Base-by-base conservation (phyloP, 2,113 vertebrate genomes). In the Agapornis roseicollis region DNA sequence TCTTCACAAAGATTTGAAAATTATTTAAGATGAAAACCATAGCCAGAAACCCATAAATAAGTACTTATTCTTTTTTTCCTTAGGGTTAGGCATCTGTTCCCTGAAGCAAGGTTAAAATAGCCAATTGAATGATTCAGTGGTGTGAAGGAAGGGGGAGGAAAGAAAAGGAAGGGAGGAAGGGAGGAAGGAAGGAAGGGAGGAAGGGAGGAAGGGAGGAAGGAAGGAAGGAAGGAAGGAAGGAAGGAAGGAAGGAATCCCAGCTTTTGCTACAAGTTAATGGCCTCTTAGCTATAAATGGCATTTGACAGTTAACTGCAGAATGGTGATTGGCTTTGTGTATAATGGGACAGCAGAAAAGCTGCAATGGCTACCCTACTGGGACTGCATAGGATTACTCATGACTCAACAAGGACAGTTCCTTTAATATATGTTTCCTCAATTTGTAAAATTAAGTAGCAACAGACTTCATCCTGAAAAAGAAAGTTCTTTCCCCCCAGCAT, bases 91-190 rank as follows among this genome's bases (percentile, higher is more conserved):
- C 89, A 95, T 85, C 80, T 92, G 91, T 73, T 73, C 76, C 86
- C 91, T 89, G 53, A 94, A 96, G 91, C 83, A 86, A 92, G n/a
- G 77, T 63, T 77, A 44, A 83, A 96, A 84, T 49, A 73, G 64
- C n/a, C 52, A 49, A 93, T 50, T 49, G 81, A 96, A 81, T 28
- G 61, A 93, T 63, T 81, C 28, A 41, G 28, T 3, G 9, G 56
- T 13, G 52, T 56, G 50, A 11, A 7, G 15, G 8, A 13, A 39
- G 13, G 33, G 29, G 33, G 1, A 7, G 29, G 11, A 52, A 60
- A 69, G 29, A 77, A 81, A 64, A 85, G n/a, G n/a, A n/a, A n/a
- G n/a, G n/a, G n/a, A n/a, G n/a, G n/a, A n/a, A n/a, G n/a, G n/a
- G n/a, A n/a, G n/a, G n/a, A n/a, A n/a, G n/a, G n/a, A n/a, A n/a